Base-by-base conservation (phyloP, 2,797 vertebrate species). In the Rhincodon typus region DNA sequence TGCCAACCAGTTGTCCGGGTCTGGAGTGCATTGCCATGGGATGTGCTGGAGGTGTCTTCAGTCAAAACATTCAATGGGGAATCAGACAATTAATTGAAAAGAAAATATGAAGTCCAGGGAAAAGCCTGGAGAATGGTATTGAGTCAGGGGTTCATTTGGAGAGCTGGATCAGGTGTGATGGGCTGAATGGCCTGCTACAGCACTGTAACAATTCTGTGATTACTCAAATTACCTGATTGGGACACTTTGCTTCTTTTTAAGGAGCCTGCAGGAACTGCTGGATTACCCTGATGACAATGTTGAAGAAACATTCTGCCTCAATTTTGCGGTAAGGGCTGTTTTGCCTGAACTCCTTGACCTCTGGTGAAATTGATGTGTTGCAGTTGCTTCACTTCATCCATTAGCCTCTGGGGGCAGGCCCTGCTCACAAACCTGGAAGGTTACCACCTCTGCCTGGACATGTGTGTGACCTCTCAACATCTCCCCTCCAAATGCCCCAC, bases 211-310 rank as follows among this genome's bases (percentile, higher is more conserved):
- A 62, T 62, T 62, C 57, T 12, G 57, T 62, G 57, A 62, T 62
- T 95, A 84, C 34, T 77, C 34, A 77, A 4, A 77, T 34, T 25
- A 0, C 30, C 87, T 66, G n/a, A 34, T n/a, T 57, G 62, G 30
- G 15, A 6, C 42, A 10, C 62, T 69, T 96, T 95, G 96, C 30
- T 77, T 96, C 95, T 96, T 30, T 77, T 96, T 97, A 96, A 99
- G 99, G 98, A 99, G 99, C 97, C 98, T 99, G 95, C 98, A 99
- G 95, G 98, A 99, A 91, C 98, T 99, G 96, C 96, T 99, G 95
- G 99, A 99, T 97, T 99, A 99, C 91, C 98, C 99, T 0, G 98
- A 98, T 4, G 97, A 98, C 82, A 98, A 99, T 69, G 96, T 99
- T 27, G 99, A 99, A 97, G 99, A 99, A 74, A 97, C 96, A 0